Evolutionary conservation across 2,797 vertebrate genomes (phyloP).

Genomic region (Fratercula arctica): DNA sequence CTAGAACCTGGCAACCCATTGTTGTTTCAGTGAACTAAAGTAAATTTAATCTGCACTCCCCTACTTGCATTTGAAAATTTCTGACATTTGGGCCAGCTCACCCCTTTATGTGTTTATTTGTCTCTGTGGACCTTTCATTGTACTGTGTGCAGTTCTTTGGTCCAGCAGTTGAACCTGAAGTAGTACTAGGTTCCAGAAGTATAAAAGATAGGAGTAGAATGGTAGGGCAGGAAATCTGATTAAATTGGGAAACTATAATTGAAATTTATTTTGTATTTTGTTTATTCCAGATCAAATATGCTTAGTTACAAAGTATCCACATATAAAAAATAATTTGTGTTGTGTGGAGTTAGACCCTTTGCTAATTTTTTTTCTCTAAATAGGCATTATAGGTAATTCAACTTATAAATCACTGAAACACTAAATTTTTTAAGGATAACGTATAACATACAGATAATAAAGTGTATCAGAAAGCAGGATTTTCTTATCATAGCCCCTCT

Average conservation of each 20-base stretch:
- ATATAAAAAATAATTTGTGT: neutral
- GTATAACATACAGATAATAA: neutral
- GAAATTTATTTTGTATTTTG: neutral
- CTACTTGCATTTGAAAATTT: neutral
- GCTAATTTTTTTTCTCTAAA: neutral
- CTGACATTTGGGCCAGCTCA: neutral
- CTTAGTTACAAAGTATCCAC: neutral
- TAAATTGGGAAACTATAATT: neutral
- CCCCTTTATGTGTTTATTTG: neutral
- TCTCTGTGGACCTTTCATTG: neutral
- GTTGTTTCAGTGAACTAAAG: neutral
- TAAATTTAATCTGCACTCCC: neutral
- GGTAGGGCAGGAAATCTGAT: neutral
- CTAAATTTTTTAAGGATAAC: neutral
- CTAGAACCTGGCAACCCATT: neutral
- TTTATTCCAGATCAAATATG: neutral
- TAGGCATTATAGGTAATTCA: neutral
- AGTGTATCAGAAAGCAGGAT: neutral
- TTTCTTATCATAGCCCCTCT: neutral
- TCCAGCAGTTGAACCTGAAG: neutral
- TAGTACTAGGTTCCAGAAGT: neutral
- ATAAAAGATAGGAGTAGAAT: neutral
- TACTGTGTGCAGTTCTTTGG: neutral
- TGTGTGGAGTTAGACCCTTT: neutral
- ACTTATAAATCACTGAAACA: neutral